Evolutionary conservation across 2,797 vertebrate species (phyloP), one percentile per base, ranked within the genome.

Genomic region (Hypotaenidia okinawae): DNA sequence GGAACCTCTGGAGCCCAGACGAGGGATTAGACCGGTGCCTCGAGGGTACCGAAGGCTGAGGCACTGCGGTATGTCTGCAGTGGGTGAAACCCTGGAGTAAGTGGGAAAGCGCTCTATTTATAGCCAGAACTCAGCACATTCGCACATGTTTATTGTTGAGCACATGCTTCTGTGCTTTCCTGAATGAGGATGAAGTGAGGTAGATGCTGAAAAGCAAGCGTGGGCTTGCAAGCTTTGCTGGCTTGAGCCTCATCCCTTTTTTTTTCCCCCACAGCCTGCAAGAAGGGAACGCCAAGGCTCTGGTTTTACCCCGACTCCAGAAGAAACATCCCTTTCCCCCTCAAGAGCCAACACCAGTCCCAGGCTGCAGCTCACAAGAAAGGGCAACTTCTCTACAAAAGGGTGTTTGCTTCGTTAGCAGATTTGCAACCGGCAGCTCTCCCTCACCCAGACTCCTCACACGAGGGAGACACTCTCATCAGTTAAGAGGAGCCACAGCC

Each of bases 51-150:
- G 28, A 86, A 33, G 58, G 57, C 35, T 3, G 2, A 55, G 78
- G 90, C 83, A 84, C 87, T 72, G 68, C 12, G 1, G 75, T 64
- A 45, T 43, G 85, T 45, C 87, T 92, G 94, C 89, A 93, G 89
- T 2, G 33, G 87, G 94, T 77, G 76, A 92, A 89, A 75, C 91
- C 94, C 89, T 45, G 79, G 83, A 37, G 2, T 57, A 78, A 79
- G 95, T 81, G 80, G 89, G 74, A 54, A 68, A 94, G 87, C 7
- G 16, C 85, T 84, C 94, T 95, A 94, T 94, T 94, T 91, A 92
- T 84, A 94, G 95, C 81, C 84, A 59, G 88, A 88, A 93, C 70
- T 33, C 93, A 87, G 93, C 91, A 89, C 84, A 90, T 79, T 95
- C 73, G 80, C 88, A 92, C 91, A 58, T 58, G 89, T 84, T 94